Base-by-base conservation (phyloP, 2,888 invertebrate species). In the Aphidoletes aphidimyza region DNA sequence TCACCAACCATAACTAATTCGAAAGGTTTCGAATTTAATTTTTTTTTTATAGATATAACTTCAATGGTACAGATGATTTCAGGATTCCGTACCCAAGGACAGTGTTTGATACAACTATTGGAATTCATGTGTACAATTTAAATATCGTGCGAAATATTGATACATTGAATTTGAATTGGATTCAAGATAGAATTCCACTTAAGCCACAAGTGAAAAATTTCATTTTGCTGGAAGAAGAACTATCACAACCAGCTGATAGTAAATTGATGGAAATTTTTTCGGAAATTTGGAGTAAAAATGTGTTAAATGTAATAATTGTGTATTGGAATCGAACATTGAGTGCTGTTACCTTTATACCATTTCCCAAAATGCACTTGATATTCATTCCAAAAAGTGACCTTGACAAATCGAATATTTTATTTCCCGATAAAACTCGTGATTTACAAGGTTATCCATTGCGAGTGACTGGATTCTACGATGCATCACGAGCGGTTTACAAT, bases 341-440 rank as follows among this genome's bases (percentile, higher is more conserved):
- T 86, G 89, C 91, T 84, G 92, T 91, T 86, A 90, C 91, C 0
- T 93, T 91, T 86, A 92, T 92, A 86, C 91, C 91, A 0, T 92
- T 91, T 86, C 88, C 89, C 0, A 87, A 90, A 36, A 87, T 90
- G 86, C 89, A 91, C 47, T 87, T 88, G 78, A 90, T 91, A 37
- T 86, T 87, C 39, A 86, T 89, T 0, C 59, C 85, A 0, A 81
- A 84, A 0, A 84, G 84, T 19, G 84, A 87, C 8, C 86, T 87
- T 0, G 0, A 81, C 81, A 86, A 85, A 0, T 36, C 22, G 22
- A 81, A 54, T 5, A 17, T 17, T 6, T 17, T 81, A 6, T 81
- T 37, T 37, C 19, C 1, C 1, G 37, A 81, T 6, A 37, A 81
- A 37, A 19, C 36, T 2, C n/a, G 37, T 0, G 87, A 90, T 86